Conservation (phyloP, 1,140 invertebrate species). For the Macrocentrus cingulum region DNA sequence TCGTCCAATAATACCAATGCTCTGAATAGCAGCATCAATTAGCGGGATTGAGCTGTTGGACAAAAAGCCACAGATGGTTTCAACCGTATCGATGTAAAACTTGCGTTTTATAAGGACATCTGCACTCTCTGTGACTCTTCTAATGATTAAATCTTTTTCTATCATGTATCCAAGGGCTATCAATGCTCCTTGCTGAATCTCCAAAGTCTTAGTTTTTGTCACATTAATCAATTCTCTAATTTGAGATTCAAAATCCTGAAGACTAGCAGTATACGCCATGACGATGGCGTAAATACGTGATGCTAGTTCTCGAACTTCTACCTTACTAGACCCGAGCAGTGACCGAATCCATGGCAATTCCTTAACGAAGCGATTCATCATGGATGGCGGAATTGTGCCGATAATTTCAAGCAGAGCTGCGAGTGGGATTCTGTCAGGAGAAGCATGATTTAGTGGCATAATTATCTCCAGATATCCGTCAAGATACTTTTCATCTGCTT, state of each 20-base stretch:
- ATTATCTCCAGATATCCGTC: constrained; percentile 69
- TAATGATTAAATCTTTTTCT: constrained; percentile 64
- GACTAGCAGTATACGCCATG: constrained; percentile 56
- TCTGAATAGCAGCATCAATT: constrained; percentile 65
- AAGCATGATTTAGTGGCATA: constrained; percentile 64
- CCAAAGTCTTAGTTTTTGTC: constrained; percentile 64
- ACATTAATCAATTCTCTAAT: constrained; percentile 61
- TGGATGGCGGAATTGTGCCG: constrained; percentile 66
- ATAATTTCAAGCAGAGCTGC: constrained; percentile 75
- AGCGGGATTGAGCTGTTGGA: constrained; percentile 62
- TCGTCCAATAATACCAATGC: constrained; percentile 71
- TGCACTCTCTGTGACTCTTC: constrained; percentile 47
- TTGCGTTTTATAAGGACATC: constrained; percentile 54
- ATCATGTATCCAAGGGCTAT: constrained; percentile 69
- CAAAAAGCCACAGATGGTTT: constrained; percentile 65
- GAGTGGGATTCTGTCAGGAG: constrained; percentile 66
- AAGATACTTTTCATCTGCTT: constrained; percentile 60
- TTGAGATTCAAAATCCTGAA: constrained; percentile 61
- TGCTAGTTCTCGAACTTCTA: constrained; percentile 72
- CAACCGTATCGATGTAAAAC: constrained; percentile 60
- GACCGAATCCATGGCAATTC: constrained; percentile 67
- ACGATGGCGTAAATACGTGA: constrained; percentile 72
- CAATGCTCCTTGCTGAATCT: constrained; percentile 74
- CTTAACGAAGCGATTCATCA: constrained; percentile 62
- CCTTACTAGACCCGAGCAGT: constrained; percentile 70